A percentile compares a stretch with the other conserved stretches of the same genome.
phyloP scores from a whole-genome alignment of 2,797 vertebrate genomes.

The Limosa lapponica region DNA sequence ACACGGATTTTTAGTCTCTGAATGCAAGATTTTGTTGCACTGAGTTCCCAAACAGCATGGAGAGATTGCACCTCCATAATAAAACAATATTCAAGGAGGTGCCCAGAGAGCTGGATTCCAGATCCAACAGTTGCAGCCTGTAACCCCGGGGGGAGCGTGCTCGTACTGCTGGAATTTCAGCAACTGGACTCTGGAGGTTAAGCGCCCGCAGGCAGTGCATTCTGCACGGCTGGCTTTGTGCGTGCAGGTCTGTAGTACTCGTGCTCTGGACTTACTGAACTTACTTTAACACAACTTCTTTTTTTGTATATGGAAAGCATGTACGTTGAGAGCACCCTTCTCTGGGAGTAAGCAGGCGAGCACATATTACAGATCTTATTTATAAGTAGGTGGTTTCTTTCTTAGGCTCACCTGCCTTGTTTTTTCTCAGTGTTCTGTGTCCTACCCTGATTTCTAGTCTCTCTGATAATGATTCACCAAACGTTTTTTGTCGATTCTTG shows the following conservation, averaged over 20 bases:
- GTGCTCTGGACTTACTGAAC: background rate
- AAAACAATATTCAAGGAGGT: background rate
- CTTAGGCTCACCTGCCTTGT: background rate
- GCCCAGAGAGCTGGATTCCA: background rate
- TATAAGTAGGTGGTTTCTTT: background rate
- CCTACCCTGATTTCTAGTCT: background rate
- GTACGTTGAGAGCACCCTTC: background rate
- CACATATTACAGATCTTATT: background rate
- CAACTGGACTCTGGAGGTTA: fast-evolving
- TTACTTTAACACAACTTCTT: background rate
- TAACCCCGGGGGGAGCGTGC: background rate
- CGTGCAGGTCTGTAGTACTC: background rate
- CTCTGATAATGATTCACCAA: background rate
- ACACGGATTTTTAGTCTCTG: background rate
- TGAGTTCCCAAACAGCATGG: background rate
- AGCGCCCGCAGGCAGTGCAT: fast-evolving
- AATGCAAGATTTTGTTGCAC: background rate
- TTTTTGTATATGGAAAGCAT: background rate
- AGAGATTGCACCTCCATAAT: background rate
- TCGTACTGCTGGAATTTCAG: background rate
- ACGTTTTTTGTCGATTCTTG: background rate
- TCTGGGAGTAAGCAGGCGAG: background rate
- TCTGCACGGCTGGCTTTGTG: background rate
- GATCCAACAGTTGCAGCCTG: background rate
- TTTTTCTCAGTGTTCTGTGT: background rate